Percentiles rank a stretch among this genome's conserved stretches.
phyloP scores from a whole-genome alignment of 2,888 invertebrate species.

The Hypselothyrea guttata region DNA sequence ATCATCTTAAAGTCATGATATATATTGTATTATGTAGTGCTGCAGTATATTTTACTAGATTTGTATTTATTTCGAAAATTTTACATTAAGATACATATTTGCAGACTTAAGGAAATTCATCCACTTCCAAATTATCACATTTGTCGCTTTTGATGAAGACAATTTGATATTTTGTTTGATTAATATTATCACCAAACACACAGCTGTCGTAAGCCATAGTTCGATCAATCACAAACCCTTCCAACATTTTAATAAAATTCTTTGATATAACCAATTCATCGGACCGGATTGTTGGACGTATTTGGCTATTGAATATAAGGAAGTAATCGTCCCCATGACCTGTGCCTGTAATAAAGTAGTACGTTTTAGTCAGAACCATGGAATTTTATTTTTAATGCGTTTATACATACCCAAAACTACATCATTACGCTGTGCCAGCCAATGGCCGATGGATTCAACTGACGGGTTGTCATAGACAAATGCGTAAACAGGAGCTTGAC shows the following conservation, averaged over 20 bases:
- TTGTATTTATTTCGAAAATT: too few species aligned
- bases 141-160: slow-evolving; percentile 51
- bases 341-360: slow-evolving; percentile 50
- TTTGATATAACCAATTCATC: slow-evolving; percentile 53
- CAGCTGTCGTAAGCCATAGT: slow-evolving; percentile 60
- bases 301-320: slow-evolving; percentile 53
- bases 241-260: slow-evolving; percentile 70
- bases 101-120: slow-evolving; percentile 8
- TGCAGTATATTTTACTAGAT: too few species aligned
- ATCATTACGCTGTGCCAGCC: slow-evolving; percentile 81
- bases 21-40: too few species aligned
- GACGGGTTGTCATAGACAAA: slow-evolving; percentile 84
- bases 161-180: slow-evolving; percentile 38
- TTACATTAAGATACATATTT: too few species aligned
- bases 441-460: slow-evolving; percentile 10
- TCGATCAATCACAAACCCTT: slow-evolving; percentile 50
- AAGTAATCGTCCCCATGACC: slow-evolving; percentile 73
- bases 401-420: slow-evolving; percentile 84
- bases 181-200: slow-evolving; percentile 57
- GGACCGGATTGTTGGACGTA: slow-evolving; percentile 17
- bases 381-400: too few species aligned
- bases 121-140: slow-evolving; percentile 39
- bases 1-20: too few species aligned
- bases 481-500: slow-evolving; percentile 65
- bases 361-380: too few species aligned